phyloP scores from a whole-genome alignment of 1,140 invertebrate genomes.

The Cheumatopsyche charites region DNA sequence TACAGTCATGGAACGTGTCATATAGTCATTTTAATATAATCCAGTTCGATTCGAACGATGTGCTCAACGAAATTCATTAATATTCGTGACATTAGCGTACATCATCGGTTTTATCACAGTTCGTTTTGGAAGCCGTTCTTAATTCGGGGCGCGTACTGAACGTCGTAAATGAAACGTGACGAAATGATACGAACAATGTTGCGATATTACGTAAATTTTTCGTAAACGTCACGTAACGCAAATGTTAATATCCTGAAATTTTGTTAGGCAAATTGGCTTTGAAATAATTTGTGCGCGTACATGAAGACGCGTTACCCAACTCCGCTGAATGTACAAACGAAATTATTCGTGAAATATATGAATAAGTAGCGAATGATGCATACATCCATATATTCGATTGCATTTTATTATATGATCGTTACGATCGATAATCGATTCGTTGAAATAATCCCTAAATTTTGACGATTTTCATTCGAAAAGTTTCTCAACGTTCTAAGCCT shows the following conservation, averaged over 20 bases:
- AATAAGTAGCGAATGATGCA: not conserved
- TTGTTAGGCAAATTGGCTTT: conserved; percentile 3
- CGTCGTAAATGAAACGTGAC: not conserved
- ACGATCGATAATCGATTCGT: no score
- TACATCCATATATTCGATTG: no score
- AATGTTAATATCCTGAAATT: conserved; percentile 18
- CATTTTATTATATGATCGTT: no score
- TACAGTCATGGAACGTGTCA: no score
- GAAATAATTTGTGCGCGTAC: conserved; percentile 15
- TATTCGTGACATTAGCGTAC: no score
- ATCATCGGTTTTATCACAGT: no score
- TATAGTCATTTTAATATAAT: no score
- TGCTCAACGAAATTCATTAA: no score
- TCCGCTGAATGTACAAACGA: not conserved
- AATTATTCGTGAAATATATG: conserved; percentile 15
- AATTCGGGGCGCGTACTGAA: not conserved
- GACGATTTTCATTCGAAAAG: no score
- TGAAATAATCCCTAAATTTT: no score
- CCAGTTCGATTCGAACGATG: no score
- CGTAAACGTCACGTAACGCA: conserved; percentile 4
- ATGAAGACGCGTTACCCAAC: not conserved
- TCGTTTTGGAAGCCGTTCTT: not conserved
- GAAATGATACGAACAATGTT: not conserved
- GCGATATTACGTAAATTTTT: conserved; percentile 5
- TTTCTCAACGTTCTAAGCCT: no score